A percentile compares a stretch with the other conserved stretches of the same genome.
These are phyloP conservation scores for Ctenosaura bakeri DNA, from an alignment of 2,797 vertebrate species.

Conservation along the genomic window DNA sequence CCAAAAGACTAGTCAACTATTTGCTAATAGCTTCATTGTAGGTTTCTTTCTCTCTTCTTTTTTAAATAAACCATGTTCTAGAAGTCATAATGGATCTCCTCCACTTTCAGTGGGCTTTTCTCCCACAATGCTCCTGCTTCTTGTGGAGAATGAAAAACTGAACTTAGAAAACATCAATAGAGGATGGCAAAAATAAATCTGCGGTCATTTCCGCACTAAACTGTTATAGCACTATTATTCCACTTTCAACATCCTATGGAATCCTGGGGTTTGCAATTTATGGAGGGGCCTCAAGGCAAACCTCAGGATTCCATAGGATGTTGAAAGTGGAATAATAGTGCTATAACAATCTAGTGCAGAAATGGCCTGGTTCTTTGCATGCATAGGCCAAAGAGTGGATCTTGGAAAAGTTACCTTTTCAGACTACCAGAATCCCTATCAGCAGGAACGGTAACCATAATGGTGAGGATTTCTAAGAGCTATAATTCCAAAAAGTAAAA, in stretches of 20 bases:
- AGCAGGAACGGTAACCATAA: too few species aligned
- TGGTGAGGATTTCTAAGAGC: too few species aligned
- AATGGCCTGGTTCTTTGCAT: background rate
- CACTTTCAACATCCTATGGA: too few species aligned
- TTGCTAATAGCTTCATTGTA: background rate
- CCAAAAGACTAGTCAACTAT: background rate
- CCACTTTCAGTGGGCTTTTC: slow-evolving; percentile 14
- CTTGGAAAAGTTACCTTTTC: background rate
- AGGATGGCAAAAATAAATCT: background rate
- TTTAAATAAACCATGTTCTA: background rate
- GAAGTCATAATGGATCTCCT: slow-evolving; percentile 24
- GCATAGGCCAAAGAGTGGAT: rapidly evolving
- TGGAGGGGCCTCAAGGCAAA: too few species aligned
- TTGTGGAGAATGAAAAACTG: rapidly evolving
- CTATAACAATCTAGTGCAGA: too few species aligned
- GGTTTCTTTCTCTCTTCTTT: background rate
- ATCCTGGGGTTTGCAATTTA: too few species aligned
- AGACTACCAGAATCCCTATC: too few species aligned
- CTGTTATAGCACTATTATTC: too few species aligned
- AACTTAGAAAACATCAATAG: slow-evolving; percentile 12
- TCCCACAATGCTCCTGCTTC: background rate
- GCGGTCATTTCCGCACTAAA: too few species aligned
- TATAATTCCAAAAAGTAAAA: too few species aligned
- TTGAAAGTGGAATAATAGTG: too few species aligned
- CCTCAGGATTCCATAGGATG: too few species aligned